Percentiles rank a stretch among this genome's conserved stretches.
These are phyloP conservation scores for Zygothrica quintamaculata DNA, from an alignment of 2,888 invertebrate genomes.

Conservation along the genomic window DNA sequence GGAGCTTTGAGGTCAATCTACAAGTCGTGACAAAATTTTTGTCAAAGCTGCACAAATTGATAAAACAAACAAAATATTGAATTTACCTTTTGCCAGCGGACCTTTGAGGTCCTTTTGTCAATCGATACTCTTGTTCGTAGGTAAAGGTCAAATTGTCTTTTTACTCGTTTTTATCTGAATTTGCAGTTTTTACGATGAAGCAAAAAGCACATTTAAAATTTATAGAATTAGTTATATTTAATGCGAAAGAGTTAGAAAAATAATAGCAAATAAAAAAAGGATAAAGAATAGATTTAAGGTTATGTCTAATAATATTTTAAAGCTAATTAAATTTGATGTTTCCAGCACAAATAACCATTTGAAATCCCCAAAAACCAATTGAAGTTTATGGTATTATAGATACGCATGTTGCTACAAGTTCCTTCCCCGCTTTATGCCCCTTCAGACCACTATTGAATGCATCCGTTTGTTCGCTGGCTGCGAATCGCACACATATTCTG, in stretches of 20 bases:
- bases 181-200: no score
- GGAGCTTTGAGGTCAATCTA: neutral
- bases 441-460: conserved; percentile 6
- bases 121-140: neutral
- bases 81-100: neutral
- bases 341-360: no score
- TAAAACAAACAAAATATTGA: conserved; percentile 2
- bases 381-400: no score
- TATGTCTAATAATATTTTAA: conserved; percentile 19
- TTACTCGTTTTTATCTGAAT: no score
- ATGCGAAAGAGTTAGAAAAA: no score
- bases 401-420: neutral
- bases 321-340: conserved; percentile 14
- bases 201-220: no score
- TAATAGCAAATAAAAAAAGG: neutral
- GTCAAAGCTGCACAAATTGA: neutral
- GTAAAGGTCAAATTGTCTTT: no score
- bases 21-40: neutral
- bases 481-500: conserved; percentile 22
- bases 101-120: no score
- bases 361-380: no score
- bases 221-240: no score
- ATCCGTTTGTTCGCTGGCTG: conserved; percentile 16
- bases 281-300: conserved; percentile 18
- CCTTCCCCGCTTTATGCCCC: neutral